phyloP scores from a whole-genome alignment of 2,113 vertebrate species.

The Peucedramus taeniatus region DNA sequence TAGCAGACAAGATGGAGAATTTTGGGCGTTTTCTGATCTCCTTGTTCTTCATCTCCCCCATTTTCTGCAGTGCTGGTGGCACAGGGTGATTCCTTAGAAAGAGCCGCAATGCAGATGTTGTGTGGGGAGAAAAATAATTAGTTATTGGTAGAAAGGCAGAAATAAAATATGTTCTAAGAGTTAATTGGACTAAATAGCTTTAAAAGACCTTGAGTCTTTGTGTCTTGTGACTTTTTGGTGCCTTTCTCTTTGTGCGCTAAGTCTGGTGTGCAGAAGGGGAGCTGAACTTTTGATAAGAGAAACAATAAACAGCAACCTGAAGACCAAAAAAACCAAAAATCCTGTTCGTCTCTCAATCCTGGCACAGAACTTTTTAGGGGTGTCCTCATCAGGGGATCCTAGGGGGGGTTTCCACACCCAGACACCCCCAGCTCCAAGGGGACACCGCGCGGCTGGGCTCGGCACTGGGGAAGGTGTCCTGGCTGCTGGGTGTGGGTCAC shows the following conservation, averaged over 20 bases:
- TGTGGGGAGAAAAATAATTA: neutral
- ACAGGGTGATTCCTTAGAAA: neutral
- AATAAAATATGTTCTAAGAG: neutral
- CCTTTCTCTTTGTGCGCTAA: neutral
- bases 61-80: neutral
- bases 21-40: neutral
- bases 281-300: neutral
- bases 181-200: neutral
- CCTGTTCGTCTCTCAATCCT: neutral
- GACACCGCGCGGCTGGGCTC: neutral
- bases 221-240: neutral
- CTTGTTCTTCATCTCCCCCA: neutral
- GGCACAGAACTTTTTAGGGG: neutral
- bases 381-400: neutral
- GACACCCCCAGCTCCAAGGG: neutral
- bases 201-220: neutral
- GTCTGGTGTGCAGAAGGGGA: neutral
- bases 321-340: neutral
- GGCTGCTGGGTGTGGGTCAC: neutral
- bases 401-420: neutral
- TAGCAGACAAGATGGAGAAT: neutral
- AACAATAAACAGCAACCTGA: neutral
- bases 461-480: neutral
- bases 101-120: neutral
- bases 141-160: neutral